Evolutionary conservation across 35 echinoderm and acorn worm species (phyloP), one percentile per base, ranked within the genome.

Genomic region (Heliocidaris erythrogramma): DNA sequence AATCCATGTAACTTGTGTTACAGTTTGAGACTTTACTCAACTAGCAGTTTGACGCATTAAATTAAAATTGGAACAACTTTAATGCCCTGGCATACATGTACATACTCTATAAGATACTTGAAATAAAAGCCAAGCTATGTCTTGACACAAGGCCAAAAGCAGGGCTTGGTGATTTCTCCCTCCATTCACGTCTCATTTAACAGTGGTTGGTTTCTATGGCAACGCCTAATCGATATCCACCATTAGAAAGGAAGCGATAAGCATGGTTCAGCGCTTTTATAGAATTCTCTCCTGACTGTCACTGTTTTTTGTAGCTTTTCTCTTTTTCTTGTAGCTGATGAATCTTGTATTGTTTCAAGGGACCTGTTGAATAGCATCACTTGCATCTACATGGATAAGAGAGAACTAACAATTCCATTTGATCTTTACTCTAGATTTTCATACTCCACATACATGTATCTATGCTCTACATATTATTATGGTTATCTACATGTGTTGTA

Each of bases 161-260:
- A 69, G 5, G 16, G 17, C 14, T 24, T 69, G 60, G 60, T 27
- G 60, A 69, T 27, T 69, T 27, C 60, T 69, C 60, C 24, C 60
- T 27, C 60, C 60, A 69, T 69, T 69, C 60, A 69, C 60, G 60
- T 69, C 60, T 69, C 60, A 69, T 69, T 69, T 69, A 69, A 69
- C 60, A 69, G 60, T 69, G 90, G n/a, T 48, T 49, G 90, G 90
- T 92, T 56, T 10, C 90, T 29, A 48, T 56, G 90, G 90, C 24
- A 92, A 92, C 48, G n/a, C n/a, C 49, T 31, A 48, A 92, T 92
- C 90, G 48, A 92, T 92, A 92, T 11, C 30, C 47, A 92, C 27
- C 47, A 5, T 30, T 11, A 29, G 90, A 92, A 48, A 92, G 90
- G 90, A 92, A 92, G 90, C 53, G 47, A 50, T 49, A 18, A 92